Percentiles rank a stretch among this genome's conserved stretches.
These are phyloP conservation scores for Ophioninae sp. DNA, from an alignment of 2,888 invertebrate genomes.

Conservation along the genomic window DNA sequence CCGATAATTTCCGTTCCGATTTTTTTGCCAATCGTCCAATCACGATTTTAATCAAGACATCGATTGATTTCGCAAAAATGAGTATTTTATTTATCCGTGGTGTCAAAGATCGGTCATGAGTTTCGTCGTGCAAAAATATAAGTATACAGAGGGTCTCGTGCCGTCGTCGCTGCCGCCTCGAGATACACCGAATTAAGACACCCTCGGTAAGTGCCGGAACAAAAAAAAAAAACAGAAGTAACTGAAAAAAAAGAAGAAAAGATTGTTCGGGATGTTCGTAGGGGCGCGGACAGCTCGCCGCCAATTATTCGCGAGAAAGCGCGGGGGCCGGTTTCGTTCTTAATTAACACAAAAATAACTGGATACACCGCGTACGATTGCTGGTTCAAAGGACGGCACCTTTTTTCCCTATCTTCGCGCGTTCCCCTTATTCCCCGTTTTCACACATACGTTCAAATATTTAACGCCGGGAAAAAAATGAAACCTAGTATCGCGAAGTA, in stretches of 20 bases:
- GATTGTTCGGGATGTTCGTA: not conserved
- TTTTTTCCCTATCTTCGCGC: not conserved
- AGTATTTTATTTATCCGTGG: too few species aligned
- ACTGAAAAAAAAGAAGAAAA: not conserved
- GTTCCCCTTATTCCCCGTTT: not conserved
- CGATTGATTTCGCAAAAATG: too few species aligned
- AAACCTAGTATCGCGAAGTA: too few species aligned
- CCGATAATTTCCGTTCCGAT: too few species aligned
- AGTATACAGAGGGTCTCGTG: too few species aligned
- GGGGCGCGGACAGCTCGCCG: slow-evolving; percentile 49
- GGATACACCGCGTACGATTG: slow-evolving; percentile 19
- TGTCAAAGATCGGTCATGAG: too few species aligned
- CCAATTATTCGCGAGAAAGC: slow-evolving; percentile 68
- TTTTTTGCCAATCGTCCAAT: too few species aligned
- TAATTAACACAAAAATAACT: slow-evolving; percentile 76
- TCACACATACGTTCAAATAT: too few species aligned
- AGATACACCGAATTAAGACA: slow-evolving; percentile 12
- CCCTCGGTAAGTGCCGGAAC: not conserved
- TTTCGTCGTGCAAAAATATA: too few species aligned
- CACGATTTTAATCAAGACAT: too few species aligned
- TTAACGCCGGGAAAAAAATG: too few species aligned
- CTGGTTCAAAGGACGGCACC: not conserved
- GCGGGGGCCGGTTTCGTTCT: slow-evolving; percentile 62
- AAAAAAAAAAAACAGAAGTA: not conserved
- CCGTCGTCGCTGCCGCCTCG: not conserved